phyloP scores from a whole-genome alignment of 2,113 vertebrate genomes.

The Lasiurus cinereus region DNA sequence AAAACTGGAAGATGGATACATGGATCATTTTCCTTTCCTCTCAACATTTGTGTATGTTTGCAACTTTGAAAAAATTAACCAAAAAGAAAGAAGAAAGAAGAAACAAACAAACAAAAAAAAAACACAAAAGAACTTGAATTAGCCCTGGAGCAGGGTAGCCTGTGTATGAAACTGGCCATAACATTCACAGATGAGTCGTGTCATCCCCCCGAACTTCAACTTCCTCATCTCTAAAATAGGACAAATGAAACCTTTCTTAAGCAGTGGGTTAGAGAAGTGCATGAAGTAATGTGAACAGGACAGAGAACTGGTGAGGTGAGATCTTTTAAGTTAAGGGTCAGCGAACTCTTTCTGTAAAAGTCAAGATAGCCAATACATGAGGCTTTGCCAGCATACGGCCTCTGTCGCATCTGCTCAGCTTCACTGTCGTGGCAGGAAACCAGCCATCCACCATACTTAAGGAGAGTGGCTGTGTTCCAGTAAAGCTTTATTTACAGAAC shows the following conservation, averaged over 20 bases:
- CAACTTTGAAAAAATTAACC: background rate
- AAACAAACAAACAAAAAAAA: background rate
- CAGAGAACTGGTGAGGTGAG: background rate
- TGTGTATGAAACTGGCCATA: background rate
- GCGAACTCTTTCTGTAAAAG: background rate
- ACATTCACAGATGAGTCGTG: background rate
- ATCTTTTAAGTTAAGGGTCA: background rate
- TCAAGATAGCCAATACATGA: background rate
- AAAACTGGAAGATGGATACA: background rate
- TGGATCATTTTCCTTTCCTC: background rate
- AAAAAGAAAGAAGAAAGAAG: background rate
- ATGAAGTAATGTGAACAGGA: background rate
- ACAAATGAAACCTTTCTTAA: background rate
- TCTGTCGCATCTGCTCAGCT: background rate
- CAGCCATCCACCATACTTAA: background rate
- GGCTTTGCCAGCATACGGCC: background rate
- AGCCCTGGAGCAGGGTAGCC: background rate
- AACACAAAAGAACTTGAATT: background rate
- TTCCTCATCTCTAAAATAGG: background rate
- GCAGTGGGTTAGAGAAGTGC: background rate
- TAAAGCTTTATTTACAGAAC: conserved; percentile 33
- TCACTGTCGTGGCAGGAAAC: background rate
- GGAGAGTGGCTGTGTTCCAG: background rate
- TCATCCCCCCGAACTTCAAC: background rate
- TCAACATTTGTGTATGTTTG: background rate